Conservation (phyloP, 2,888 invertebrate species). For the Apamea anceps region DNA sequence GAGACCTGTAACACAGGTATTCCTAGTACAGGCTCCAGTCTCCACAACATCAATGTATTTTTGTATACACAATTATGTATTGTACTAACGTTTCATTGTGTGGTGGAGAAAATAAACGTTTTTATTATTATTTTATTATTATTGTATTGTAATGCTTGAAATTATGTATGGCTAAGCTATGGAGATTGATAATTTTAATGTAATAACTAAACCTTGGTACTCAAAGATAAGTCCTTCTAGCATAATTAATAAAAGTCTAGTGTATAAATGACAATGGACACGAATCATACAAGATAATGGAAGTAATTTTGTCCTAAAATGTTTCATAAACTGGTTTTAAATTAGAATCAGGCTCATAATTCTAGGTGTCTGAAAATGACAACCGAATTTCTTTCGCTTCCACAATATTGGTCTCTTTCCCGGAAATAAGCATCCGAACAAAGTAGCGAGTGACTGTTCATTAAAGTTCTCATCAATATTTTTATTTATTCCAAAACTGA, state of each 20-base stretch:
- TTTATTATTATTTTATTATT: no score
- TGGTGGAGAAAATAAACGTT: no score
- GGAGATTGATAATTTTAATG: not conserved
- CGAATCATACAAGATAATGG: not conserved
- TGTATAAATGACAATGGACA: not conserved
- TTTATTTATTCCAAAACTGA: conserved; percentile 25
- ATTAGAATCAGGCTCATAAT: not conserved
- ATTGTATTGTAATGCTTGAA: conserved; percentile 21
- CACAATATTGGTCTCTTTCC: not conserved
- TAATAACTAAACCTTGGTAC: not conserved
- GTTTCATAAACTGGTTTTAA: not conserved
- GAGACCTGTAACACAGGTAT: no score
- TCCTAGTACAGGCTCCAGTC: no score
- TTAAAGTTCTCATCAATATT: conserved; percentile 31
- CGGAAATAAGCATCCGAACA: not conserved
- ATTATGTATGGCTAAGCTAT: not conserved
- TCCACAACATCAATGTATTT: no score
- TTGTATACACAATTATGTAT: no score
- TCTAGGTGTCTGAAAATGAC: not conserved
- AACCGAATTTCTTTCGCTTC: not conserved
- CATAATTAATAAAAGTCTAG: not conserved
- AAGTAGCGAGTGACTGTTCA: conserved; percentile 3
- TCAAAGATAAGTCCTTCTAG: not conserved
- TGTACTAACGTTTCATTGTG: no score
- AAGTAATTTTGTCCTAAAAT: not conserved